phyloP scores from a whole-genome alignment of 1,140 invertebrate genomes.

The Elymnias hypermnestra region DNA sequence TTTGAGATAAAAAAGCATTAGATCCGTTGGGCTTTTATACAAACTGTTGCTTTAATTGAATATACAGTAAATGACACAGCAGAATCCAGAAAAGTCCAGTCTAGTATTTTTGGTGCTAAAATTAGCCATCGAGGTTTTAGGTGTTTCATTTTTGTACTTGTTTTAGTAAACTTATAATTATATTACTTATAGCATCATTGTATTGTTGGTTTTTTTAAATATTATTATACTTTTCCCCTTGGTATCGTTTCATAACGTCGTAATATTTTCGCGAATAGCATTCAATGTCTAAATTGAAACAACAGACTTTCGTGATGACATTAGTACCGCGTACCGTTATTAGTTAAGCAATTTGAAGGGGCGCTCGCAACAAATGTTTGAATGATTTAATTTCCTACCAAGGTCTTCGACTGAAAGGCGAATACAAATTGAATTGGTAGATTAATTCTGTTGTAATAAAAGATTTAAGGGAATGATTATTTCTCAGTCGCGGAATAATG shows the following conservation, averaged over 20 bases:
- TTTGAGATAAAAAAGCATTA: no score
- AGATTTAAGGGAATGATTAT: conserved; percentile 1
- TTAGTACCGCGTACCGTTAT: conserved; percentile 9
- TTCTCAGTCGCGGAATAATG: conserved; percentile 1
- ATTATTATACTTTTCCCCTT: no score
- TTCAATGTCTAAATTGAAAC: conserved; percentile 10
- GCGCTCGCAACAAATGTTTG: conserved; percentile 15
- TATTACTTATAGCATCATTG: no score
- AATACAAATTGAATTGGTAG: conserved; percentile 14
- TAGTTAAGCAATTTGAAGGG: conserved; percentile 16
- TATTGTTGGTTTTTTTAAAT: no score
- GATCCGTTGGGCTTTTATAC: no score
- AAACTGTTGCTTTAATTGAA: no score
- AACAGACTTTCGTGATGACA: conserved; percentile 13
- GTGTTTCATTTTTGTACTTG: no score
- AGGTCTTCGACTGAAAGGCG: conserved; percentile 9
- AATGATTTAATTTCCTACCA: conserved; percentile 21
- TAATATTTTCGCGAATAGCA: conserved; percentile 2
- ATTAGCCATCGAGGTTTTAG: no score
- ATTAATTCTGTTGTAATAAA: conserved; percentile 6
- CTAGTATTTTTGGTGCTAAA: no score
- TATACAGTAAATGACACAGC: no score
- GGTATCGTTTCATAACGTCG: neutral
- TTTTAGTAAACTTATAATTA: no score
- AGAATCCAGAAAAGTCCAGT: no score